Evolutionary conservation across 2,113 vertebrate species (phyloP), one percentile per base, ranked within the genome.

Genomic region (Poicephalus meyeri): DNA sequence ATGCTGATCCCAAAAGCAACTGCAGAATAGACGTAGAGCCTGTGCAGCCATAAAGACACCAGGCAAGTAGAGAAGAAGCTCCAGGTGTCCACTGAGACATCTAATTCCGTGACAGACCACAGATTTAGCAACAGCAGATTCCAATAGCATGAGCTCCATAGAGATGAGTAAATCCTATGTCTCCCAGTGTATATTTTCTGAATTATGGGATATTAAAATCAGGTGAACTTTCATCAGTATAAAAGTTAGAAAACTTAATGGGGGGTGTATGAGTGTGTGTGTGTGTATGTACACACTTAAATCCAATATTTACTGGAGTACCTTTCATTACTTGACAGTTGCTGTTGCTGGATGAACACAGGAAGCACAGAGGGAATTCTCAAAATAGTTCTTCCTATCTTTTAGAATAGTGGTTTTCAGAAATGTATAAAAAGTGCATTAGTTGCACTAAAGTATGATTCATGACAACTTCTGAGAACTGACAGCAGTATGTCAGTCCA

Each of bases 11-110:
- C 94, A 35, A 99, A 71, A 5, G 98, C 98, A 64, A 97, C 97
- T 90, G 97, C 97, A n/a, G 98, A 96, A 74, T 99, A 99, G 78
- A 99, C 28, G 80, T 98, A 99, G 72, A 98, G 88, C 50, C 99
- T 98, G 97, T 98, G 98, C 81, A 98, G 97, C 99, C 99, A 99
- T 21, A 99, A n/a, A 7, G 95, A 97, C 56, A 94, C 61, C 58
- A 99, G 70, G 41, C 91, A 97, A 25, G 96, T 65, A 66, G 91
- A 97, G 33, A 94, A 56, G 44, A 84, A 91, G 70, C 69, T 92
- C 98, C 96, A 98, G 0, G 5, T 79, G 84, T 97, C 96, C 79
- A 98, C 61, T 13, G 97, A 94, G 35, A 24, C 86, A 97, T 93
- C 96, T 97, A 96, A 47, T 96, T 20, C 63, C 49, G 47, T n/a